These are phyloP conservation scores for Blennius ocellaris DNA, from an alignment of 2,113 vertebrate genomes.

Conservation along the genomic window DNA sequence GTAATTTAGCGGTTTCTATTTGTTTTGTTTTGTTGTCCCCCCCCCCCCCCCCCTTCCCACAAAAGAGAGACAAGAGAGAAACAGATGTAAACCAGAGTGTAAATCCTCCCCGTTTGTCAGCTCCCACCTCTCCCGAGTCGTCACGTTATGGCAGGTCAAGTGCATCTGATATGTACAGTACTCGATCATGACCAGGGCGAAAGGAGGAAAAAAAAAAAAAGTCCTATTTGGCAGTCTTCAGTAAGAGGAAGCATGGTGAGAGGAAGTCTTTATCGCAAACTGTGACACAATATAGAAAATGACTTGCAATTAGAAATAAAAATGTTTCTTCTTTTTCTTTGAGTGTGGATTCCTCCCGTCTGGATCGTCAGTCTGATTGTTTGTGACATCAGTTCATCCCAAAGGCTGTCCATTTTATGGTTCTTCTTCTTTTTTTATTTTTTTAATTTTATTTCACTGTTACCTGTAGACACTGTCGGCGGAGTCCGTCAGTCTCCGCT, in stretches of 20 bases:
- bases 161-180: constrained; percentile 83
- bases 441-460: constrained; percentile 34
- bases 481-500: constrained; percentile 45
- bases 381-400: constrained; percentile 61
- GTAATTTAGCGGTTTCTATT: constrained; percentile 35
- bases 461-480: constrained; percentile 54
- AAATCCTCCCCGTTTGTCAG: constrained; percentile 48
- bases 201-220: constrained; percentile 57
- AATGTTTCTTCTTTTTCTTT: constrained; percentile 31
- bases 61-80: constrained; percentile 31
- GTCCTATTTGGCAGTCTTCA: constrained; percentile 80
- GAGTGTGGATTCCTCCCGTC: constrained; percentile 55
- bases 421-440: constrained; percentile 17
- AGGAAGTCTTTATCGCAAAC: constrained; percentile 79
- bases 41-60: too few species aligned
- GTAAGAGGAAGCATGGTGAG: constrained; percentile 77
- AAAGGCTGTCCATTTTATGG: constrained; percentile 71
- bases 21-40: constrained; percentile 11
- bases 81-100: constrained; percentile 12
- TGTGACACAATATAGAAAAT: constrained; percentile 80
- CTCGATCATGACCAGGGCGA: constrained; percentile 69
- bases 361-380: constrained; percentile 52
- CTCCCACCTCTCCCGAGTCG: constrained; percentile 52
- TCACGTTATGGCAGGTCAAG: constrained; percentile 62
- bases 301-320: constrained; percentile 61